A percentile compares a stretch with the other conserved stretches of the same genome.
Conservation (phyloP, 2,797 vertebrate genomes). For the Sphenodon punctatus region DNA sequence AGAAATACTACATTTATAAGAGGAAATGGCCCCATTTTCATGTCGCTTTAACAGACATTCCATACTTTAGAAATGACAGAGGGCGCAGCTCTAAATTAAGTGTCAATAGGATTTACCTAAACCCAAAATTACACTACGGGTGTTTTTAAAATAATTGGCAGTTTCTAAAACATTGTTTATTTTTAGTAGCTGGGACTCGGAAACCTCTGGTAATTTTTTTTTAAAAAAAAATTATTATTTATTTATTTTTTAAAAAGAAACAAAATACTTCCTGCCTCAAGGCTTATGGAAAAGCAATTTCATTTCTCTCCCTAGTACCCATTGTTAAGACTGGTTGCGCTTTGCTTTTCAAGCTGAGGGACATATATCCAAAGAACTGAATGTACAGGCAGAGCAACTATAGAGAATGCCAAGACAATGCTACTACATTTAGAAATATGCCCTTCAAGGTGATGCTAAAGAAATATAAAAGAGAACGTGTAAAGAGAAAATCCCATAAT, state of each 20-base stretch:
- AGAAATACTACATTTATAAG: too few relatives aligned
- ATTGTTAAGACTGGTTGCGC: conserved; percentile 47
- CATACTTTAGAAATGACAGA: not conserved
- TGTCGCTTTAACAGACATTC: conserved; percentile 11
- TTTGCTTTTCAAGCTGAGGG: conserved; percentile 63
- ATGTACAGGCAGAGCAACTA: too few relatives aligned
- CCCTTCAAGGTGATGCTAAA: not conserved
- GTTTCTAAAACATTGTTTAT: not conserved
- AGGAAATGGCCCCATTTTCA: not conserved
- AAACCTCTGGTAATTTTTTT: conserved; percentile 57
- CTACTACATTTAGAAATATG: too few relatives aligned
- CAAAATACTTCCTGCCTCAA: conserved; percentile 57
- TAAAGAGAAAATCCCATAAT: not conserved
- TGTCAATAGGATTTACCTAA: conserved; percentile 48
- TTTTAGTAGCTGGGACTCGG: conserved; percentile 16
- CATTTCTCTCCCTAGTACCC: conserved; percentile 37
- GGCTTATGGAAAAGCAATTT: conserved; percentile 58
- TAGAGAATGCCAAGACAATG: too few relatives aligned
- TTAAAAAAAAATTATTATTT: conserved; percentile 6
- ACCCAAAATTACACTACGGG: conserved; percentile 21
- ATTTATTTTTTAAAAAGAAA: too few relatives aligned
- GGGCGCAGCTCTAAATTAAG: conserved; percentile 33
- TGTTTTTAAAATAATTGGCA: conserved; percentile 33
- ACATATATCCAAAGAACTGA: too few relatives aligned
- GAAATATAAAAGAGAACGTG: not conserved